Conservation (phyloP, 2,113 vertebrate genomes). For the Neopipo cinnamomea region DNA sequence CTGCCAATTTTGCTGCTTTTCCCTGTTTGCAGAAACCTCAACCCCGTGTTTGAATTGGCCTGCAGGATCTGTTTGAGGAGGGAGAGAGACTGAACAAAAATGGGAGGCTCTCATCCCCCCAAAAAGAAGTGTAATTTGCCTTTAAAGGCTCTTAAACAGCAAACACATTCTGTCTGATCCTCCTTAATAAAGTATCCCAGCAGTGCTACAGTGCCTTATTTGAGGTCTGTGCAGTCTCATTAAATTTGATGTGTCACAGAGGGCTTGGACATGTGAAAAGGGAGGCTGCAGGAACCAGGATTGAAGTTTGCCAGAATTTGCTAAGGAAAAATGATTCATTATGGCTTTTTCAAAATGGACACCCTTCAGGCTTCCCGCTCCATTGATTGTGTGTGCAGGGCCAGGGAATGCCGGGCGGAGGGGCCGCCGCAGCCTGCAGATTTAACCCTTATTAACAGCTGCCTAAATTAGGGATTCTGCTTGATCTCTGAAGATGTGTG, state of each 20-base stretch:
- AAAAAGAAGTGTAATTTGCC: slow-evolving; percentile 60
- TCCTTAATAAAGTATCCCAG: slow-evolving; percentile 72
- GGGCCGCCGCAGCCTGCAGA: slow-evolving; percentile 52
- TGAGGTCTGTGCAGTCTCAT: slow-evolving; percentile 78
- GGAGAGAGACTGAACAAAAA: neutral
- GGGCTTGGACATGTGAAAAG: slow-evolving; percentile 73
- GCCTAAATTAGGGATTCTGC: slow-evolving; percentile 70
- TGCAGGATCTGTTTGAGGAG: neutral
- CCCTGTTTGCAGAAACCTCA: slow-evolving; percentile 35
- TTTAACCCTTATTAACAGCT: slow-evolving; percentile 78
- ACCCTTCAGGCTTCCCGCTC: slow-evolving; percentile 72
- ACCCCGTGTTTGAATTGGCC: slow-evolving; percentile 30
- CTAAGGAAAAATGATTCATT: slow-evolving; percentile 74
- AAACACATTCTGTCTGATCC: slow-evolving; percentile 69
- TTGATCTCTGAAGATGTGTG: slow-evolving; percentile 56
- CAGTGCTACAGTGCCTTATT: slow-evolving; percentile 68
- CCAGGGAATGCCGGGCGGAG: neutral
- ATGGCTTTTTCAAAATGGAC: slow-evolving; percentile 68
- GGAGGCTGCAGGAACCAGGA: slow-evolving; percentile 70
- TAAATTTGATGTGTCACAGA: slow-evolving; percentile 80
- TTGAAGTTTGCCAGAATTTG: slow-evolving; percentile 73
- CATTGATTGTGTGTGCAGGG: slow-evolving; percentile 7
- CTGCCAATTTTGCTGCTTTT: neutral
- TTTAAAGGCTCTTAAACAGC: slow-evolving; percentile 70
- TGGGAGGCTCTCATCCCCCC: slow-evolving; percentile 15